A percentile compares a stretch with the other conserved stretches of the same genome.
Conservation (phyloP, 2,113 vertebrate genomes). For the Turnix velox region DNA sequence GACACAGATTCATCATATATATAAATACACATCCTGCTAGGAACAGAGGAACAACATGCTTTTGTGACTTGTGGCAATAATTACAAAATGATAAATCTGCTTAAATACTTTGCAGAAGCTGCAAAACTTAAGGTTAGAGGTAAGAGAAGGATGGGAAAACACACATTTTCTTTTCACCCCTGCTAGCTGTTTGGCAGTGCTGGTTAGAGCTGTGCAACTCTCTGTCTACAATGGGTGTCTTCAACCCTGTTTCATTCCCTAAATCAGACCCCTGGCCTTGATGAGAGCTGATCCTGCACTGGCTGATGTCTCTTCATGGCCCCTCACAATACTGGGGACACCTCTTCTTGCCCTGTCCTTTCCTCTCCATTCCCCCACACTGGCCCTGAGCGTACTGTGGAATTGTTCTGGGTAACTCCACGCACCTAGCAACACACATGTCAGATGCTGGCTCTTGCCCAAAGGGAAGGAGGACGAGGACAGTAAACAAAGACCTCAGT, state of each 20-base stretch:
- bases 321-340: background rate
- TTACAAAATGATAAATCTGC: background rate
- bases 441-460: constrained; percentile 54
- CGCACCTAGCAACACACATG: constrained; percentile 51
- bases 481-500: constrained; percentile 63
- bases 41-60: background rate
- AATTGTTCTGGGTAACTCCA: background rate
- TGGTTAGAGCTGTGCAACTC: background rate
- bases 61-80: background rate
- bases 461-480: constrained; percentile 63
- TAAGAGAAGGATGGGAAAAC: background rate
- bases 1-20: background rate
- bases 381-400: background rate
- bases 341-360: background rate
- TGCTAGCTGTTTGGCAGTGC: background rate
- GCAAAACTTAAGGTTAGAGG: background rate
- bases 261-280: background rate
- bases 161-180: background rate
- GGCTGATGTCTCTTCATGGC: background rate
- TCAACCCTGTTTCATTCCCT: background rate
- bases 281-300: background rate
- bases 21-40: background rate
- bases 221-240: background rate
- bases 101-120: background rate
- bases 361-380: background rate